phyloP scores from a whole-genome alignment of 2,797 vertebrate species.

The Tapirus indicus region DNA sequence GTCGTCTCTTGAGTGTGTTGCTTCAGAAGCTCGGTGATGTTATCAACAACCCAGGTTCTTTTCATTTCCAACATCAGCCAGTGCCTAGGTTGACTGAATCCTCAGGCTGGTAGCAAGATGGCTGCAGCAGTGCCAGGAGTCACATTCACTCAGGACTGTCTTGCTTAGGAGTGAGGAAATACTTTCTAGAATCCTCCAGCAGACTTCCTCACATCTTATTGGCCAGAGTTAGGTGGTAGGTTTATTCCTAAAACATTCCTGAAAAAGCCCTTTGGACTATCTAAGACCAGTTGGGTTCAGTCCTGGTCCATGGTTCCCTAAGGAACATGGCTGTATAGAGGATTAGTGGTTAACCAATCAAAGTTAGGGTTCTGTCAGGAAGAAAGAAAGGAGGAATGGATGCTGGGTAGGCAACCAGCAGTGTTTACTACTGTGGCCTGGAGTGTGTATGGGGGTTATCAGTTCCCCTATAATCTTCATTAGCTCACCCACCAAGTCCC shows the following conservation, averaged over 20 bases:
- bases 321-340: conserved; percentile 2
- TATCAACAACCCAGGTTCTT: background rate
- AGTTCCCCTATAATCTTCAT: background rate
- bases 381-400: background rate
- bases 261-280: background rate
- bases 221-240: background rate
- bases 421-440: background rate
- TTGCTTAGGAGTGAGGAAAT: background rate
- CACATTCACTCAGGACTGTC: background rate
- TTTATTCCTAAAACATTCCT: background rate
- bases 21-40: background rate
- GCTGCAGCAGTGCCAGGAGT: background rate
- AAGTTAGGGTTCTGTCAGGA: background rate
- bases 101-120: background rate
- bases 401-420: background rate
- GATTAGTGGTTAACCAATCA: background rate
- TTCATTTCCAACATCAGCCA: background rate
- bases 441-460: background rate
- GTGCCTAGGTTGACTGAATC: background rate
- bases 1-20: background rate
- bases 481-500: background rate
- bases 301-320: background rate
- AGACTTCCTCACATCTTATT: background rate
- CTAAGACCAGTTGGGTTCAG: background rate
- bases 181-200: background rate